phyloP scores from a whole-genome alignment of 2,113 vertebrate species.

The Procavia capensis region DNA sequence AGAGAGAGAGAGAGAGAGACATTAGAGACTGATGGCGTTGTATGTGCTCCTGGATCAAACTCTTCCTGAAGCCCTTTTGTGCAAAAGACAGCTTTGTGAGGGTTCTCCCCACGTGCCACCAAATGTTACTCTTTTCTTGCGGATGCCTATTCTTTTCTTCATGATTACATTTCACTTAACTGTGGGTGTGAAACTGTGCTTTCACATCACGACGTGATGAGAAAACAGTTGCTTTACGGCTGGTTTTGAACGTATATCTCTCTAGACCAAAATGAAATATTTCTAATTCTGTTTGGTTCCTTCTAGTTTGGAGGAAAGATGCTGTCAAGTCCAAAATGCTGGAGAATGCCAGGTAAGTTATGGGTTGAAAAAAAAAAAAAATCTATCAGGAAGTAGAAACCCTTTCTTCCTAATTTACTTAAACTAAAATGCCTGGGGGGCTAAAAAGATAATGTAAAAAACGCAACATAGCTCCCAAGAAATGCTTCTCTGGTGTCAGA shows the following conservation, averaged over 20 bases:
- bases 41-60: neutral
- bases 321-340: neutral
- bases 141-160: neutral
- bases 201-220: neutral
- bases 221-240: neutral
- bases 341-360: neutral
- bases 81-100: neutral
- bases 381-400: neutral
- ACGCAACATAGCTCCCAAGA: neutral
- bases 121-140: neutral
- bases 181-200: neutral
- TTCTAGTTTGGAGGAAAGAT: neutral
- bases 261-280: neutral
- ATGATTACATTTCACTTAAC: neutral
- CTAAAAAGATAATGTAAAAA: neutral
- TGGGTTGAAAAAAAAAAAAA: neutral
- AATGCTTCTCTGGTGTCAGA: neutral
- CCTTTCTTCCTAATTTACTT: neutral
- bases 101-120: neutral
- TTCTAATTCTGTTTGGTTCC: neutral
- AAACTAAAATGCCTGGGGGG: neutral
- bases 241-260: neutral
- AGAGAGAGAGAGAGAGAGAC: neutral
- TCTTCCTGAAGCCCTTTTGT: neutral
- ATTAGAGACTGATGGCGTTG: rapidly evolving